phyloP scores from a whole-genome alignment of 1,140 invertebrate genomes.

The Hylaeus anthracinus region DNA sequence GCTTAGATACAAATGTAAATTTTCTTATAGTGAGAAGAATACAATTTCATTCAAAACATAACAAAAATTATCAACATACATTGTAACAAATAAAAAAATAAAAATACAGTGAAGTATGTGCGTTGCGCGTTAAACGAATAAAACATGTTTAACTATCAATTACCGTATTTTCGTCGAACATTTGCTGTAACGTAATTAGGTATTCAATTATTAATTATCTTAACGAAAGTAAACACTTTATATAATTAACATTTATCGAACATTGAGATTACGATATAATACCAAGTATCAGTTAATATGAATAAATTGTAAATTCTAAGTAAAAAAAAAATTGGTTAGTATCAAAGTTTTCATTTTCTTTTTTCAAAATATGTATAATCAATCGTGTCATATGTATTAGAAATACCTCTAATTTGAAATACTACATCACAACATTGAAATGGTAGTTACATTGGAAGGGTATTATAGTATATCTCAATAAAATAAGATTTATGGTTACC shows the following conservation, averaged over 20 bases:
- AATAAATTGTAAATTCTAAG: neutral
- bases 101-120: neutral
- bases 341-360: neutral
- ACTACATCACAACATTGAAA: neutral
- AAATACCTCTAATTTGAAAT: neutral
- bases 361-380: neutral
- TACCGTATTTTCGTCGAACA: neutral
- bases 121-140: neutral
- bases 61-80: constrained; percentile 10
- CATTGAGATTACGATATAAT: constrained; percentile 3
- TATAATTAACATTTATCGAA: neutral
- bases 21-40: neutral
- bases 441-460: neutral
- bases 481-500: neutral
- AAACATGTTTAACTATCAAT: neutral
- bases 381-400: neutral
- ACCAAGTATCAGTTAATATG: neutral
- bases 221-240: neutral
- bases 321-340: neutral
- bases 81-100: constrained; percentile 5
- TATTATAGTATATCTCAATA: neutral
- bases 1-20: neutral
- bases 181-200: neutral
- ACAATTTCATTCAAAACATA: constrained; percentile 17
- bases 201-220: neutral